A percentile compares a stretch with the other conserved stretches of the same genome.
Conservation (phyloP, 2,888 invertebrate species). For the Megamerina dolium region DNA sequence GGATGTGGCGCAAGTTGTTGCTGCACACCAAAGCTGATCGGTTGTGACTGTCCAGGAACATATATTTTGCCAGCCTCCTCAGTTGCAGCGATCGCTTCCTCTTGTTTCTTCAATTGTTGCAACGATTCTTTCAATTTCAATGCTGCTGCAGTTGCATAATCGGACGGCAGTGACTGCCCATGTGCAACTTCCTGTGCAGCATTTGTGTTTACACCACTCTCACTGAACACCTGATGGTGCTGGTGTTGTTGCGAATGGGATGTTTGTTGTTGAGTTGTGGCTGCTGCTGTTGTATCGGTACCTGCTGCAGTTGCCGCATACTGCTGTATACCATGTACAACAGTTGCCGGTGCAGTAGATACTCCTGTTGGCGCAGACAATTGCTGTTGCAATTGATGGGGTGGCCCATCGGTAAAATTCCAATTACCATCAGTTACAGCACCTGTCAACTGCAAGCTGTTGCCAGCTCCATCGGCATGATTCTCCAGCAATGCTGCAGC, state of each 20-base stretch:
- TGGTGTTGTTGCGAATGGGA: slow-evolving; percentile 45
- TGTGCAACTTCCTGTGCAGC: slow-evolving; percentile 32
- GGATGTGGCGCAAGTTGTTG: slow-evolving; percentile 47
- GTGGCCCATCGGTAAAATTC: slow-evolving; percentile 32
- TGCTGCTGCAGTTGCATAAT: slow-evolving; percentile 41
- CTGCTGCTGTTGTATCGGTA: slow-evolving; percentile 37
- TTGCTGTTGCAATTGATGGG: slow-evolving; percentile 45
- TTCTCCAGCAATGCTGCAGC: slow-evolving; percentile 33
- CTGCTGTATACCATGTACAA: slow-evolving; percentile 41
- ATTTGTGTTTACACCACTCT: slow-evolving; percentile 46
- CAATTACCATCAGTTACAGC: slow-evolving; percentile 41
- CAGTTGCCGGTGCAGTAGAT: slow-evolving; percentile 50
- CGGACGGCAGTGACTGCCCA: slow-evolving; percentile 48
- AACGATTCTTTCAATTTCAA: slow-evolving; percentile 38
- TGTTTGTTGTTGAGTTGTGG: slow-evolving; percentile 45
- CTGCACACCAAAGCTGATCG: slow-evolving; percentile 21
- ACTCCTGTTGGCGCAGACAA: slow-evolving; percentile 48
- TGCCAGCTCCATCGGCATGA: slow-evolving; percentile 34
- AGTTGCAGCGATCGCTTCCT: slow-evolving; percentile 34
- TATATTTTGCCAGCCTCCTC: slow-evolving; percentile 21
- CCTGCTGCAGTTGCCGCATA: slow-evolving; percentile 34
- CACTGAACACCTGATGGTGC: slow-evolving; percentile 45
- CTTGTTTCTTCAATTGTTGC: slow-evolving; percentile 42
- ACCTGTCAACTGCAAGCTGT: slow-evolving; percentile 14
- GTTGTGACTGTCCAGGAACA: slow-evolving; percentile 29